phyloP scores from a whole-genome alignment of 1,140 invertebrate species.

The Brachionus sp. region DNA sequence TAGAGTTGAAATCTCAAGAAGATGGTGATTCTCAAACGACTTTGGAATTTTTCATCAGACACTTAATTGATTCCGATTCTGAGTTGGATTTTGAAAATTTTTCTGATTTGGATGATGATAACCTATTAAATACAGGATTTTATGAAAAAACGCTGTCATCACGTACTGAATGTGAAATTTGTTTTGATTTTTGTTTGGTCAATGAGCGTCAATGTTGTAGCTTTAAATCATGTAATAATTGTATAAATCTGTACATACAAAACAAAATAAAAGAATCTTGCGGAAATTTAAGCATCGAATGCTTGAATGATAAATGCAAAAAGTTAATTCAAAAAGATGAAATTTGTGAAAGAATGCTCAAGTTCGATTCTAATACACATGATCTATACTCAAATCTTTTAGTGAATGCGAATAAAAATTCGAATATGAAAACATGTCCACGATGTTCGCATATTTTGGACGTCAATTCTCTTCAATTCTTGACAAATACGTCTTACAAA shows the following conservation, averaged over 20 bases:
- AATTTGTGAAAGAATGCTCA: slow-evolving; percentile 51
- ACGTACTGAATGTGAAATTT: not conserved
- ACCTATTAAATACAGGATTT: not conserved
- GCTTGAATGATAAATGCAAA: slow-evolving; percentile 53
- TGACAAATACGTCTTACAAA: not conserved
- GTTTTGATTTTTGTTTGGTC: not conserved
- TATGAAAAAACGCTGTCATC: not conserved
- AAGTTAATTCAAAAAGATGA: slow-evolving; percentile 55
- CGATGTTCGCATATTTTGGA: slow-evolving; percentile 53
- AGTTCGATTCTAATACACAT: slow-evolving; percentile 45
- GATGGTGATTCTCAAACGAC: not conserved
- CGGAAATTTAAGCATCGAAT: slow-evolving; percentile 53
- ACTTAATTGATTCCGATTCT: not conserved
- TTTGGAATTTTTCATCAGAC: not conserved
- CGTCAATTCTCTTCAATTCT: slow-evolving; percentile 23
- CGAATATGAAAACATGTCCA: slow-evolving; percentile 59
- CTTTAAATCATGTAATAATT: slow-evolving; percentile 49
- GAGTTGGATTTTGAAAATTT: not conserved
- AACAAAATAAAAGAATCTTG: slow-evolving; percentile 47
- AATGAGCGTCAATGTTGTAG: slow-evolving; percentile 48
- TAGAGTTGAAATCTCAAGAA: not conserved
- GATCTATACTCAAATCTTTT: slow-evolving; percentile 58
- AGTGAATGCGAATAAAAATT: slow-evolving; percentile 56
- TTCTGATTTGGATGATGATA: not conserved
- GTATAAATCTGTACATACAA: slow-evolving; percentile 48